Base-by-base conservation (phyloP, 1,140 invertebrate genomes). In the Magallana angulata region DNA sequence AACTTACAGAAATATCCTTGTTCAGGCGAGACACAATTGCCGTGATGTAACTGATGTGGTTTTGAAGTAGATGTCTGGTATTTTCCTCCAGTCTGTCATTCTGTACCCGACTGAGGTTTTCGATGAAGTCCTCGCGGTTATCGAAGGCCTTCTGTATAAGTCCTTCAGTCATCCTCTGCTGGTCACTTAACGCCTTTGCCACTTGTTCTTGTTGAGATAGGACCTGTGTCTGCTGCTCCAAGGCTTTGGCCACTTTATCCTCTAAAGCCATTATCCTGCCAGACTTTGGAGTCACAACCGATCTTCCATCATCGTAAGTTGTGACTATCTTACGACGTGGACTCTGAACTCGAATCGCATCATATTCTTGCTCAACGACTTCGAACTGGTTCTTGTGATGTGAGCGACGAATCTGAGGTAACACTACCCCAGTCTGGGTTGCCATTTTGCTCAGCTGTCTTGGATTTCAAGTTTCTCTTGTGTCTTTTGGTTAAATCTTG, bases 21-120 rank as follows among this genome's bases (percentile, higher is more conserved):
- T 92, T 93, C 6, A 95, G 88, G 71, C 91, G 88, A 62, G 92
- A 92, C 24, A 94, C 93, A 57, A 94, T 92, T 59, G 91, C 89
- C 16, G 94, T 94, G 60, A 95, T 95, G 58, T 92, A 93, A 4
- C 91, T 88, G n/a, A 95, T 93, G 85, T 95, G 94, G 82, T 95
- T 93, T 84, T 93, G 91, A 1, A 95, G 90, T 57, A 94, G 88
- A 71, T 85, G 87, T 16, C 92, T 82, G 12, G 93, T 93, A 68
- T 93, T 93, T 68, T 93, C 92, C 60, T 94, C 91, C 91, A 93
- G 91, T 48, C 91, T 91, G 16, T 93, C 93, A 68, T 93, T 92
- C 18, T 91, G 93, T 24, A 92, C 68, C 36, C 85, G 88, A 87
- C 91, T 92, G 24, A 94, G 87, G 87, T 91, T 93, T 18, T 93